phyloP scores from a whole-genome alignment of 2,113 vertebrate genomes.

The Sapayoa aenigma region DNA sequence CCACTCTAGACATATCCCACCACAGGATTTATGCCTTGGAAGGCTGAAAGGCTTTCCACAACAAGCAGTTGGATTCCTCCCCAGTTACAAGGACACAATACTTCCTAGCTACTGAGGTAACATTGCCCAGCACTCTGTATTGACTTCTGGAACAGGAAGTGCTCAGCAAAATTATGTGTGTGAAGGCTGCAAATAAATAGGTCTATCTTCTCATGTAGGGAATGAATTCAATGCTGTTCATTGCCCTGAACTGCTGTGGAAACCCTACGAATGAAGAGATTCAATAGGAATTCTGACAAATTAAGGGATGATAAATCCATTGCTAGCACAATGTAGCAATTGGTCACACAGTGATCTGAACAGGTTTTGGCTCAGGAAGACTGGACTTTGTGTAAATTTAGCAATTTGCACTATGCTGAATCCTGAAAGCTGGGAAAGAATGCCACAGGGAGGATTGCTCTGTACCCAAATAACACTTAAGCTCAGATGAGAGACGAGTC shows the following conservation, averaged over 20 bases:
- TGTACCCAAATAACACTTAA: background rate
- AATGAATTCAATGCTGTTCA: background rate
- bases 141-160: background rate
- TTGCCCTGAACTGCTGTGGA: background rate
- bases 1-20: background rate
- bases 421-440: background rate
- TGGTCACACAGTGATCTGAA: constrained; percentile 21
- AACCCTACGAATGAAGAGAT: background rate
- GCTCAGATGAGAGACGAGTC: background rate
- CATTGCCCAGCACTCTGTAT: background rate
- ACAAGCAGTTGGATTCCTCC: background rate
- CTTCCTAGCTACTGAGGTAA: background rate
- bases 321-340: background rate
- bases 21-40: background rate
- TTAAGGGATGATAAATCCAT: background rate
- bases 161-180: background rate
- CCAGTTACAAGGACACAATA: background rate
- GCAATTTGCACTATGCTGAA: background rate
- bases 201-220: background rate
- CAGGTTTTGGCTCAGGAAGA: background rate
- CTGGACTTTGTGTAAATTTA: constrained; percentile 12
- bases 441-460: background rate
- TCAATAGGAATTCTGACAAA: background rate
- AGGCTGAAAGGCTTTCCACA: background rate
- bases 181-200: background rate